Evolutionary conservation across 1,140 invertebrate species (phyloP), one percentile per base, ranked within the genome.

Genomic region (Paralvinella palmiformis): DNA sequence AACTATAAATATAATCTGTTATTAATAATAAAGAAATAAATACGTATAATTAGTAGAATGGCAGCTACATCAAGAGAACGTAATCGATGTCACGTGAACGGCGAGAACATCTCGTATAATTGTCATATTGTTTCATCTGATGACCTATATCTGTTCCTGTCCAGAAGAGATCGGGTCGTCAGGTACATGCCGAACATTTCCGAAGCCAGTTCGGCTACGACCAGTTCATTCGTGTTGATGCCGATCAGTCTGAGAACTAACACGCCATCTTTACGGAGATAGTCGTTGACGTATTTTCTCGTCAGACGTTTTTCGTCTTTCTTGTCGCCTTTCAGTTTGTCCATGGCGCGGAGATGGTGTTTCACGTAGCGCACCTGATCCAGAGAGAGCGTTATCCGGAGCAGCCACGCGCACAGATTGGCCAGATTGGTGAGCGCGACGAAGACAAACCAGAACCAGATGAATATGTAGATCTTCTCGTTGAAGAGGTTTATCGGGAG

Each of bases 401-500:
- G 10, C 82, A 67, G 20, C 65, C 65, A 67, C 10, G 52, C 58
- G 29, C 45, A 24, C 15, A 63, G 44, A 24, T 29, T 66, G 59
- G 32, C 55, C 32, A 53, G 6, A 24, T 32, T 64, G 27, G 44
- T 31, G 17, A 52, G 2, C 71, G 61, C 69, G 52, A 77, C 57
- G 62, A 79, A 62, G 33, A 72, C 65, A 36, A 77, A 60, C 82
- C 82, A 83, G 69, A 84, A 83, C 82, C 82, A 84, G 45, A 83
- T 70, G 67, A 84, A 81, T 29, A 84, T 78, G 68, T 83, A 83
- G 45, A 83, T 82, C 71, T 83, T 83, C 68, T 83, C 81, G 67
- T 83, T 83, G 73, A 83, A 83, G 22, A 83, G 76, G 64, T 83
- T 84, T 62, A 84, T 82, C 59, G 83, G 83, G 1, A 84, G 74